Evolutionary conservation across 2,888 invertebrate genomes (phyloP), one percentile per base, ranked within the genome.

Genomic region (Cheilosia impressa): DNA sequence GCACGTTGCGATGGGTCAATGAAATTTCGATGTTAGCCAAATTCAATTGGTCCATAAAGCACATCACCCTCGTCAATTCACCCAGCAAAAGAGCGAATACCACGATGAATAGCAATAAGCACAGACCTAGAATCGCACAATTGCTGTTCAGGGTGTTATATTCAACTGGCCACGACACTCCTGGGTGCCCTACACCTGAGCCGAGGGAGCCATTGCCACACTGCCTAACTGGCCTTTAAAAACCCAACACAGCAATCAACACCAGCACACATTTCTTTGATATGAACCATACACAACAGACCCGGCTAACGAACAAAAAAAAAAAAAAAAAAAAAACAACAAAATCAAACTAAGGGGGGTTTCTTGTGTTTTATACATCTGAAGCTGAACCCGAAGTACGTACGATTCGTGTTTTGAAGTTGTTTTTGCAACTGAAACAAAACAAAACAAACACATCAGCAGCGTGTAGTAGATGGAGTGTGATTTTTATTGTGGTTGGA

Each of bases 151-250:
- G 92, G 92, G 92, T 92, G 92, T 91, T 91, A 91, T 92, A 91
- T 91, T 91, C 89, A 90, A 89, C 90, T 90, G 90, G 91, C 90
- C 91, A 92, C 92, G 92, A 92, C 92, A 92, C 92, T 92, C 92
- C 89, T 89, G 92, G 92, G 92, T 92, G 91, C 91, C 90, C 91
- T 92, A 92, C 91, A 92, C 92, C 92, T 92, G 92, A 90, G 90
- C 88, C 92, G 88, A 89, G 92, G 92, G 92, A 92, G 91, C 91
- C 91, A 92, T 92, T 92, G 89, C 88, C 88, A 89, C 90, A 91
- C 89, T 89, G 91, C 90, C 91, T 92, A 92, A 92, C 92, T 92
- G 91, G 91, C 90, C 91, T 92, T 92, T 92, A 92, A 92, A 92
- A 91, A 91, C 92, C 92, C 92, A 90, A 89, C 91, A 92, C 92